A percentile compares a stretch with the other conserved stretches of the same genome.
Evolutionary conservation across 1,140 invertebrate species (phyloP).

Genomic region (Geopemphigus sp.): DNA sequence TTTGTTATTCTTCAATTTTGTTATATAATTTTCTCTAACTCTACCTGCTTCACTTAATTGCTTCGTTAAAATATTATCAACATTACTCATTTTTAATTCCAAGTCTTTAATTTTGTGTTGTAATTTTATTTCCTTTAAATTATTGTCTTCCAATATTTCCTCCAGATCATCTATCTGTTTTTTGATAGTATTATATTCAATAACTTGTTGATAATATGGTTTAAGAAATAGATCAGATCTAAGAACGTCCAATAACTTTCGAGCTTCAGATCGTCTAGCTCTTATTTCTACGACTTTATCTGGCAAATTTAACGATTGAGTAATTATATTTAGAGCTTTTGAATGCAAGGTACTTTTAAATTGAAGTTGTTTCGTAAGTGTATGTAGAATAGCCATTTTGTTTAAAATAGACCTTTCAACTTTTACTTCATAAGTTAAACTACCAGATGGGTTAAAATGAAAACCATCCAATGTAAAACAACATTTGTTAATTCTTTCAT

Average conservation of each 20-base stretch:
- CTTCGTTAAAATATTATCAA: slow-evolving; percentile 29
- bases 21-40: slow-evolving; percentile 13
- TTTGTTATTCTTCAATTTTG: slow-evolving; percentile 34
- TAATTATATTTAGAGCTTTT: too few relatives aligned
- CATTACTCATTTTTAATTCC: slow-evolving; percentile 43
- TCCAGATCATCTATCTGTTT: slow-evolving; percentile 16
- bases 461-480: slow-evolving; percentile 92
- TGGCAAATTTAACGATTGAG: slow-evolving; percentile 19
- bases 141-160: not conserved
- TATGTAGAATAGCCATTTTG: slow-evolving; percentile 26
- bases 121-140: slow-evolving; percentile 30
- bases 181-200: slow-evolving; percentile 39
- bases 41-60: slow-evolving; percentile 36
- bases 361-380: slow-evolving; percentile 20
- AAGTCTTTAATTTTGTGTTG: slow-evolving; percentile 35
- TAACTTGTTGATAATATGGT: slow-evolving; percentile 44
- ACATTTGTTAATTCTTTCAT: slow-evolving; percentile 70
- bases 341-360: slow-evolving; percentile 1
- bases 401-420: slow-evolving; percentile 31
- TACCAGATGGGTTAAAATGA: slow-evolving; percentile 84
- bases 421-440: slow-evolving; percentile 67
- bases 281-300: not conserved
- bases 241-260: slow-evolving; percentile 4
- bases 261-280: not conserved
- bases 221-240: slow-evolving; percentile 37